Base-by-base conservation (phyloP, 2,113 vertebrate species). In the Philantomba maxwellii region DNA sequence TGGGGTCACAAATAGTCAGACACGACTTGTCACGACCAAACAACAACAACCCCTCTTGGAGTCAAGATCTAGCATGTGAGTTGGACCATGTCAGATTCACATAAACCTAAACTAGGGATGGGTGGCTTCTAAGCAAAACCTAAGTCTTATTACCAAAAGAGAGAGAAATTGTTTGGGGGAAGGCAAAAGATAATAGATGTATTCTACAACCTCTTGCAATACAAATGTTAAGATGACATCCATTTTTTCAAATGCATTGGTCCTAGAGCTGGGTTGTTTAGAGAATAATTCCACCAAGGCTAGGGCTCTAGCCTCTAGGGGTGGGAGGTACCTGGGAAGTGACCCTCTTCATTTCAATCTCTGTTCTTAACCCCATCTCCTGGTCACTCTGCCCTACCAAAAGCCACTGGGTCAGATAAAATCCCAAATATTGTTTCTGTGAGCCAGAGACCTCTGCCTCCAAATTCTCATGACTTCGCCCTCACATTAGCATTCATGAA, bases 401-500 rank as follows among this genome's bases (percentile, higher is more conserved):
- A 81, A 81, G 64, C 49, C 45, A n/a, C 0, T 13, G 33, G 57
- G n/a, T 93, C 89, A 90, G 62, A 75, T 70, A 28, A 91, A 87
- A 85, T 39, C 45, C 16, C 13, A 62, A 80, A 25, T 66, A 51
- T 64, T 85, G 47, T 21, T 89, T 84, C 83, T 39, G 2, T 30
- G 21, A 53, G 87, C 77, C 17, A 0, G 2, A 33, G 89, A 30
- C 70, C 53, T 77, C 62, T 47, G 43, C 57, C 64, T 81, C 85
- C 16, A 26, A n/a, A 60, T 83, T 78, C 84, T 95, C 43, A 3
- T 1, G 36, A n/a, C 49, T 96, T 84, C 47, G 17, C 36, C 73
- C 53, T 94, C 36, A 13, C 21, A 66, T 93, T 89, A 97, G 80
- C 92, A 85, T 96, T 85, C 81, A 13, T 10, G 81, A 87, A 92